Percentiles rank a stretch among this genome's conserved stretches.
phyloP scores from a whole-genome alignment of 37 sponge, comb jelly and placozoan genomes.

The Halichondria panicea region DNA sequence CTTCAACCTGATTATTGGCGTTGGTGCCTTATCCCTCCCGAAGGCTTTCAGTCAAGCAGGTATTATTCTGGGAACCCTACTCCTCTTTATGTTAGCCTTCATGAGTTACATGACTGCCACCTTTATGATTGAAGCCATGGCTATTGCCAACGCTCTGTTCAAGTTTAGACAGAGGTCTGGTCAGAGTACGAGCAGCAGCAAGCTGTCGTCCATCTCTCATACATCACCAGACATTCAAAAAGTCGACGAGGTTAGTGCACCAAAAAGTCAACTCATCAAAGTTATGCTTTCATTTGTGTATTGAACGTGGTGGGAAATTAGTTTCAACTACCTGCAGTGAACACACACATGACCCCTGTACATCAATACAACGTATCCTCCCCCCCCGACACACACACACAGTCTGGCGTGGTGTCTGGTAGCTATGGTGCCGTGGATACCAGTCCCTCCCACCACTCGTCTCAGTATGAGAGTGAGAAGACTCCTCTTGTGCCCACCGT shows the following conservation, averaged over 20 bases:
- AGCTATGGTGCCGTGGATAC: no score
- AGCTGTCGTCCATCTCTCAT: neutral
- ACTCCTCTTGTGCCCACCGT: no score
- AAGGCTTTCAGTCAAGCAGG: conserved; percentile 90
- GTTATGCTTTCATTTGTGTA: no score
- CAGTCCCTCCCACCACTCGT: no score
- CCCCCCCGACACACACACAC: no score
- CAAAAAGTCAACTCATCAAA: no score
- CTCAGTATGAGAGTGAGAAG: no score
- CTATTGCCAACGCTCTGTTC: conserved; percentile 80
- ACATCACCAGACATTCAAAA: conserved; percentile 7
- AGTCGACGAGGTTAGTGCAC: neutral
- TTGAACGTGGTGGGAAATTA: no score
- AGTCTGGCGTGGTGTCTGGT: no score
- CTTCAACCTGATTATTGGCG: conserved; percentile 97
- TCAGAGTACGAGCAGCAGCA: neutral
- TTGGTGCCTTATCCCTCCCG: conserved; percentile 91
- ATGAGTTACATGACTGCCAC: conserved; percentile 86
- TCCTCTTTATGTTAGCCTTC: conserved; percentile 76
- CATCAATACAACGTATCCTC: no score
- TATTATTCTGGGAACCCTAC: conserved; percentile 73
- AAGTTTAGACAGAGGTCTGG: conserved; percentile 6
- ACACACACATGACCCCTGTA: no score
- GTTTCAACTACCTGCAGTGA: no score
- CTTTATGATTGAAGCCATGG: conserved; percentile 90